Conservation (phyloP, 2,113 vertebrate species). For the Gadus chalcogrammus region DNA sequence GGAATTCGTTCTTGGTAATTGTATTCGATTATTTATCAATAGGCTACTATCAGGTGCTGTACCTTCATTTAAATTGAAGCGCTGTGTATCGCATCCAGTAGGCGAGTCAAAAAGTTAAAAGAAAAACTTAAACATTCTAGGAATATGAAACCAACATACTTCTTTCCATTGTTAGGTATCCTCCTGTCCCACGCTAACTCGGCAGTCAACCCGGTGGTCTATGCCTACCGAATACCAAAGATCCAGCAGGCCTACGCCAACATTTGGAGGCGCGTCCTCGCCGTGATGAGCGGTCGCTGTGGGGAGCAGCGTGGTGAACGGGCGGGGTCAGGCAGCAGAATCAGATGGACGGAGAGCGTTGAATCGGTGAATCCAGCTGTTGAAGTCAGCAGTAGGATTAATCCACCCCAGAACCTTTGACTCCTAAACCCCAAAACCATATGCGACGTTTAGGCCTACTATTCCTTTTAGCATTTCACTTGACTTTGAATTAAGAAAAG, state of each 20-base stretch:
- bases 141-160: background rate
- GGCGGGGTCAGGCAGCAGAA: conserved; percentile 14
- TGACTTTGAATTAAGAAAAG: too few species aligned
- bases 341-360: conserved; percentile 16
- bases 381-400: conserved; percentile 2
- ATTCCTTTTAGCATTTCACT: too few species aligned
- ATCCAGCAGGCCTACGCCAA: conserved; percentile 55
- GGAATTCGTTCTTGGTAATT: too few species aligned
- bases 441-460: too few species aligned
- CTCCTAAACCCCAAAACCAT: too few species aligned
- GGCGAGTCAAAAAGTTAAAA: too few species aligned
- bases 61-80: too few species aligned
- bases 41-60: too few species aligned
- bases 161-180: conserved; percentile 41
- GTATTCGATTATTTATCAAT: too few species aligned
- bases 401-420: too few species aligned
- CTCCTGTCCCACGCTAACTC: conserved; percentile 64
- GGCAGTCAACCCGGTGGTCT: conserved; percentile 63
- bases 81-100: too few species aligned
- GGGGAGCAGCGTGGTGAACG: conserved; percentile 11
- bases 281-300: conserved; percentile 26
- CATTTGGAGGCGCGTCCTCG: conserved; percentile 52
- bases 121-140: background rate
- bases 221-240: conserved; percentile 62
- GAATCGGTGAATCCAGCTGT: conserved; percentile 5